Evolutionary conservation across 1,140 invertebrate genomes (phyloP), one percentile per base, ranked within the genome.

Genomic region (Pemphigus obesinymphae): DNA sequence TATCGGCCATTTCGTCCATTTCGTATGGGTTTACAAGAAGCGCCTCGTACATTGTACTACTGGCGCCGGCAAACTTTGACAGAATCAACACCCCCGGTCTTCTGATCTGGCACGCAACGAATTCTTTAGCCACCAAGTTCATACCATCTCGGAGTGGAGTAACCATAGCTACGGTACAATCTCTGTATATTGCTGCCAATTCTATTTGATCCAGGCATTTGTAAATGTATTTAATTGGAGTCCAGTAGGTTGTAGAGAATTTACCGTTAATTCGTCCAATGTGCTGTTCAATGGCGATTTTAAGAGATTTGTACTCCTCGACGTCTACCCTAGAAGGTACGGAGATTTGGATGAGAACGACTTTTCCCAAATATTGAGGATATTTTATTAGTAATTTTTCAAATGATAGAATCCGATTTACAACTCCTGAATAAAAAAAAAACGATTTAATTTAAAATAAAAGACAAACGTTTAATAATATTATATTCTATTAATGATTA

Each of bases 41-140:
- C 13, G 93, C 93, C 86, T 96, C 94, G 87, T 95, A 94, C 94
- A 96, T 96, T 89, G 93, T 95, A 86, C 95, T 94, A 0, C 94
- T 94, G 26, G 95, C 95, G 3, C 95, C 95, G 82, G 95, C 95
- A 86, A 97, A 96, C 0, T 94, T 94, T 1, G 94, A 96, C 3
- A 97, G 91, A 61, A 97, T 94, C 7, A 97, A 87, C 0, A 97
- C 95, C 10, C 95, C 95, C 0, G 95, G 94, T 15, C 91, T 91
- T 83, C 95, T 94, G 11, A 96, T 96, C 87, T 96, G 95, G 85
- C 95, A 96, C 8, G 95, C 95, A 2, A 96, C 95, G 85, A 95
- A 97, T 87, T 97, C 95, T 87, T 97, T 97, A 7, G 95, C 95
- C 0, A 97, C 95, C 53, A 96, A 88, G 87, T 96, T 96, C 95